phyloP scores from a whole-genome alignment of 2,797 vertebrate genomes.

The Danionella dracula region DNA sequence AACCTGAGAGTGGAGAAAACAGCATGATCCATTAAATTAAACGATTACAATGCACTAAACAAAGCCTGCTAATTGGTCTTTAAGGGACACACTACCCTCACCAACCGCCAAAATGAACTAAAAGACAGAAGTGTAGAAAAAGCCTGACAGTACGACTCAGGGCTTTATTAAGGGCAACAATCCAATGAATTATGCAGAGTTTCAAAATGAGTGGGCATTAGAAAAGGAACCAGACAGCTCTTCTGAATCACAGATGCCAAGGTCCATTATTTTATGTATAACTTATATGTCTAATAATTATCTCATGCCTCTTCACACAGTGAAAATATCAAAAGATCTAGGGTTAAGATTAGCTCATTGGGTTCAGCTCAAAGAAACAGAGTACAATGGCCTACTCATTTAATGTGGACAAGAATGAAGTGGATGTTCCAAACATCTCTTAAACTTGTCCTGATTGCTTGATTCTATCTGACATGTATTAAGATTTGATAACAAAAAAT shows the following conservation, averaged over 20 bases:
- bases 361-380: slow-evolving; percentile 54
- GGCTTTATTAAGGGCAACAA: slow-evolving; percentile 46
- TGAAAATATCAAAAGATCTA: slow-evolving; percentile 60
- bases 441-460: no score
- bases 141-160: slow-evolving; percentile 33
- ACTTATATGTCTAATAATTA: slow-evolving; percentile 64
- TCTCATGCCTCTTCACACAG: slow-evolving; percentile 53
- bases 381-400: slow-evolving; percentile 44
- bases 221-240: slow-evolving; percentile 45
- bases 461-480: no score
- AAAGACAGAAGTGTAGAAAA: slow-evolving; percentile 23
- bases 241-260: slow-evolving; percentile 58
- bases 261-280: slow-evolving; percentile 56
- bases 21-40: slow-evolving; percentile 47
- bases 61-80: slow-evolving; percentile 46
- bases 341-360: slow-evolving; percentile 60
- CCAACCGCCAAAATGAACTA: slow-evolving; percentile 17
- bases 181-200: slow-evolving; percentile 45
- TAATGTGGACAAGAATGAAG: slow-evolving; percentile 55
- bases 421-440: slow-evolving; percentile 56
- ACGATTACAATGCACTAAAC: slow-evolving; percentile 43
- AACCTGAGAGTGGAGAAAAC: slow-evolving; percentile 19
- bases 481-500: no score
- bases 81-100: slow-evolving; percentile 37
- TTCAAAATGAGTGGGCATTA: slow-evolving; percentile 43